Base-by-base conservation (phyloP, 1,140 invertebrate genomes). In the Calephelis nemesis region DNA sequence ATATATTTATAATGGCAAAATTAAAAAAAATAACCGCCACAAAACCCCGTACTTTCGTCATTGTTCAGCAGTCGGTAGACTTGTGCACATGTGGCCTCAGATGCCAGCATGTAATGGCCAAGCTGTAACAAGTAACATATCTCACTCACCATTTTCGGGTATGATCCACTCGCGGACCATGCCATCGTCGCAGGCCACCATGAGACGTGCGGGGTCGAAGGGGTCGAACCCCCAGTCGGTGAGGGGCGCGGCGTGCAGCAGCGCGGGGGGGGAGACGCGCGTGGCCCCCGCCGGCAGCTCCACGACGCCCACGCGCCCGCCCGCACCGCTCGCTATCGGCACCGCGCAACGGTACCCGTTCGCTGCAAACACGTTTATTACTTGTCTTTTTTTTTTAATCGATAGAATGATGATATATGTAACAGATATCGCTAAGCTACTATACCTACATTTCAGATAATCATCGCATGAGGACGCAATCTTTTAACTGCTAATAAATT, bases 191-290 rank as follows among this genome's bases (percentile, higher is more conserved):
- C 97, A 98, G 39, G 95, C 97, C 58, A 98, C 97, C 69, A 96
- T 94, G 52, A 99, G 92, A 63, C 95, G 93, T 58, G 93, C 92
- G 82, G 95, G 94, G 88, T 97, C 93, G 84, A 98, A 98, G 3
- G 98, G 98, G 93, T 99, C 97, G 96, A 97, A 99, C 62, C 95
- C 94, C 90, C 98, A 99, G 91, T 99, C 98, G 93, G 97, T 96
- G 7, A 98, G 95, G 73, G 96, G 97, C 68, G 95, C 95, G 39
- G 96, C 95, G 87, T 98, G 97, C 13, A 98, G 95, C 70, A 99
- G 97, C 68, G 95, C 95, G 13, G 96, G 95, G 82, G 98, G 97
- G 12, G 63, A 39, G 0, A 11, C 52, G 7, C 73, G 69, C 0
- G 96, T 94, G 76, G 96, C 95, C 6, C 82, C 81, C 7, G 0